Percentiles rank a stretch among this genome's conserved stretches.
Evolutionary conservation across 2,888 invertebrate genomes (phyloP).

Genomic region (Hymenopus coronatus): DNA sequence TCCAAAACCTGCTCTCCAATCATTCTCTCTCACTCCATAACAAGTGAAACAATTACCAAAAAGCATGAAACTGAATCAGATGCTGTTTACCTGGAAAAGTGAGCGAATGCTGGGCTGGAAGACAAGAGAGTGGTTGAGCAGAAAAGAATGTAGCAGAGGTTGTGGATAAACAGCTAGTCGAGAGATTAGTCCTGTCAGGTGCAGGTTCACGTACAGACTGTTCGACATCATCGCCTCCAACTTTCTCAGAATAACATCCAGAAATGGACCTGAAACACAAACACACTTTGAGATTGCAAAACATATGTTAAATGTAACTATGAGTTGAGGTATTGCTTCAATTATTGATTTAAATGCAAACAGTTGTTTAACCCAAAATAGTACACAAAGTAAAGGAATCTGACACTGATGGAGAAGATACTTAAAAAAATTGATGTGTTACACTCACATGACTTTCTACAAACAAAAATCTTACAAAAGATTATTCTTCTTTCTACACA

Average conservation of each 20-base stretch:
- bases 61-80: no score
- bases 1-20: no score
- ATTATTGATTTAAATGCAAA: neutral
- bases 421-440: no score
- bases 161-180: conserved; percentile 86
- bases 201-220: conserved; percentile 79
- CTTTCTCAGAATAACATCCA: conserved; percentile 76
- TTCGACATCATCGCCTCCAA: conserved; percentile 81
- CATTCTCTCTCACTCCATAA: no score
- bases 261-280: conserved; percentile 49
- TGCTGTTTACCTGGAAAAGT: conserved; percentile 84
- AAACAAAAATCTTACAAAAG: no score
- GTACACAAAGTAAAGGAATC: no score
- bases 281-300: neutral
- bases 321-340: neutral
- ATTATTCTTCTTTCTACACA: no score
- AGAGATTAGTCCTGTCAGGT: conserved; percentile 82
- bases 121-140: conserved; percentile 80
- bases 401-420: no score
- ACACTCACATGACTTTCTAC: no score
- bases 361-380: no score
- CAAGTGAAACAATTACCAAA: no score
- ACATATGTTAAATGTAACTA: neutral
- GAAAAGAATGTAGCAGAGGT: conserved; percentile 80
- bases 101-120: conserved; percentile 90